Conservation (phyloP, 2,113 vertebrate species). For the Lamprotornis superbus region DNA sequence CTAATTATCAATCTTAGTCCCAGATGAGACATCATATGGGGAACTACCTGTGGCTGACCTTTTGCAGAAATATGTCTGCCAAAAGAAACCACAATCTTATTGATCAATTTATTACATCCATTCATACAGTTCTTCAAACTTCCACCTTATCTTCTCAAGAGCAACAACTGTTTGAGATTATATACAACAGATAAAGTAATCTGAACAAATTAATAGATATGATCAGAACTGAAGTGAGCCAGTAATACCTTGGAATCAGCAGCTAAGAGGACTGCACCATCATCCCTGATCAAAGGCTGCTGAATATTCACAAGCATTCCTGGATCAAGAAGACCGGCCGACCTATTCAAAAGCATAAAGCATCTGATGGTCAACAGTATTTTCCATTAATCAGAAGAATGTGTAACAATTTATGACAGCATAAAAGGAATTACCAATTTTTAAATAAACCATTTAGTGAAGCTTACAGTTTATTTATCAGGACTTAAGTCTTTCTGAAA, state of each 20-base stretch:
- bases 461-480: neutral
- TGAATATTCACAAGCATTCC: slow-evolving; percentile 99
- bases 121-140: neutral
- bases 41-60: neutral
- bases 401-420: neutral
- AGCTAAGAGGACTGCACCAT: slow-evolving; percentile 90
- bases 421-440: neutral
- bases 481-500: neutral
- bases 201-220: neutral
- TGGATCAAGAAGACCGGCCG: slow-evolving; percentile 87
- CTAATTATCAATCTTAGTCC: neutral
- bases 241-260: slow-evolving; percentile 87
- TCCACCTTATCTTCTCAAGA: neutral
- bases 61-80: neutral
- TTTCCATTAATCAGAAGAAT: neutral
- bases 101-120: neutral
- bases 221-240: neutral
- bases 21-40: neutral
- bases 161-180: neutral
- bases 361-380: slow-evolving; percentile 2
- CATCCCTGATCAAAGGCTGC: slow-evolving; percentile 93
- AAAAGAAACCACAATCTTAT: neutral
- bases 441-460: neutral
- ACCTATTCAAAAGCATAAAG: slow-evolving; percentile 75
- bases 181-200: neutral